Base-by-base conservation (phyloP, 1,140 invertebrate species). In the Conus ventricosus region DNA sequence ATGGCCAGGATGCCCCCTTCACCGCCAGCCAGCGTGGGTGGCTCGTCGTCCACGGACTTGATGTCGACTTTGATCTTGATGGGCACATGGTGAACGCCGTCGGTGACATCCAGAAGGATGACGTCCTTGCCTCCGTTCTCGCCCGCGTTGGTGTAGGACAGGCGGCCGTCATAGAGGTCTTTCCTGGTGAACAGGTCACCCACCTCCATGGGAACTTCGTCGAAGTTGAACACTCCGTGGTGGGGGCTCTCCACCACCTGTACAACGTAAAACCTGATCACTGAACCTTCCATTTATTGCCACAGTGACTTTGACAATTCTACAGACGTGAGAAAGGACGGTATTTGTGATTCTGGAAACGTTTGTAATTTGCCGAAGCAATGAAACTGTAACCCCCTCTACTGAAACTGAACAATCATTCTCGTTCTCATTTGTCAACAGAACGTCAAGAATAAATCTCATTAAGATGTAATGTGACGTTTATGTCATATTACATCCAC, bases 1-100 rank as follows among this genome's bases (percentile, higher is more conserved):
- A 94, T 86, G 80, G 91, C 90, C 1, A 94, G 85, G 10, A 90
- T 90, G 27, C 93, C 93, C 11, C 93, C 89, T 8, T 88, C 82
- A 85, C 87, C 88, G 7, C 90, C 90, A 23, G 91, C 84, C 54
- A 95, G 87, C 27, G 88, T 90, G 25, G 95, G 93, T 11, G 92
- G 90, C 88, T 95, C 93, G 85, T 95, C 95, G 88, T 95, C 95
- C 20, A 94, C 91, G 27, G 91, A 90, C 60, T 92, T 91, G 23
- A 94, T 90, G 1, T 88, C 91, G 7, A 96, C 91, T 53, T 93
- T 93, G 55, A 96, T 88, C 8, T 89, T 92, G 13, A 93, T 89
- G 15, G 95, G 94, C 39, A 95, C 93, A 85, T 91, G 91, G 89
- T 95, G 95, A 57, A 93, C 90, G 5, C 95, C 94, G 92, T 96